These are phyloP conservation scores for Gorsachius magnificus DNA, from an alignment of 2,797 vertebrate genomes.

Conservation along the genomic window DNA sequence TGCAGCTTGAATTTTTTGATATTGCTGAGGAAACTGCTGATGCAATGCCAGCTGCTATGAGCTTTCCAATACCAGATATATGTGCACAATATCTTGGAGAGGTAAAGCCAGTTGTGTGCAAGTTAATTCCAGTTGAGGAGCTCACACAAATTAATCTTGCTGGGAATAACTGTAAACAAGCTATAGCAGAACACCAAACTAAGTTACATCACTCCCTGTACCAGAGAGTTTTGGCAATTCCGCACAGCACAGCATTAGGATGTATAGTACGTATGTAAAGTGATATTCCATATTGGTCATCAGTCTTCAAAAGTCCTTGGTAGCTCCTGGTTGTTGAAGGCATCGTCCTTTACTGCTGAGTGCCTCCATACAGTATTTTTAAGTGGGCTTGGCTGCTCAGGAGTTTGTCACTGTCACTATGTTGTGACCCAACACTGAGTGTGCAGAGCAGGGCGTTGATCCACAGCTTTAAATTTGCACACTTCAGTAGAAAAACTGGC, in stretches of 20 bases:
- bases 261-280: not conserved
- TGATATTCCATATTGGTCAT: not conserved
- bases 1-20: not conserved
- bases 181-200: not conserved
- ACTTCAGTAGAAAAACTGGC: constrained; percentile 7
- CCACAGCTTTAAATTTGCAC: constrained; percentile 24
- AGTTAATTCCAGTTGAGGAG: not conserved
- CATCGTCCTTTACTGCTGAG: constrained; percentile 24
- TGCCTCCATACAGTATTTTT: constrained; percentile 11
- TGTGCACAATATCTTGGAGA: constrained; percentile 12
- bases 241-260: not conserved
- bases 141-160: constrained; percentile 7
- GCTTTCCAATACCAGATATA: constrained; percentile 19
- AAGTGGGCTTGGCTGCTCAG: not conserved
- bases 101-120: not conserved
- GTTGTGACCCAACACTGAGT: not conserved
- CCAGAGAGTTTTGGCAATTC: not conserved
- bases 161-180: not conserved
- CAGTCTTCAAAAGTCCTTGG: constrained; percentile 42
- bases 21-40: not conserved
- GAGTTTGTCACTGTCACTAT: constrained; percentile 37
- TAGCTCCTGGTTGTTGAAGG: constrained; percentile 6
- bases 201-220: not conserved
- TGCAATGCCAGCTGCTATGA: not conserved
- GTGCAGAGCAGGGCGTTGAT: not conserved